phyloP scores from a whole-genome alignment of 2,113 vertebrate species.

The Silurus glanis region DNA sequence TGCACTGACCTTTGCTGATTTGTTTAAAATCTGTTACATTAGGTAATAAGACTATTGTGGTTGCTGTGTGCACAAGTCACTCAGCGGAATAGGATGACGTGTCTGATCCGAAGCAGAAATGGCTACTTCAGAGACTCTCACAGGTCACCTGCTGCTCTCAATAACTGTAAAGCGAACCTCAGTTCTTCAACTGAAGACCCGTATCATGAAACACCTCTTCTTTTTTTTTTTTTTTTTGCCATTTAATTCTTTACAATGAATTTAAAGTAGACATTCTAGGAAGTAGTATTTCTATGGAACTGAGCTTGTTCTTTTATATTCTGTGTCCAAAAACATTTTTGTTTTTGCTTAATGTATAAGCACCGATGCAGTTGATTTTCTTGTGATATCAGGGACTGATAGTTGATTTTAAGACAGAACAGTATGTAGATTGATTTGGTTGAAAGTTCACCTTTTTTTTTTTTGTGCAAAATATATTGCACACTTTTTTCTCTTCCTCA shows the following conservation, averaged over 20 bases:
- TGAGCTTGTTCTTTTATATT: slow-evolving; percentile 47
- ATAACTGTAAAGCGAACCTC: slow-evolving; percentile 48
- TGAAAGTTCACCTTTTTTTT: slow-evolving; percentile 50
- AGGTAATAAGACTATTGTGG: slow-evolving; percentile 2
- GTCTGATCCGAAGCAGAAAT: slow-evolving; percentile 8
- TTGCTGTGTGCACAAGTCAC: neutral
- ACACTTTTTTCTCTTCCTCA: slow-evolving; percentile 47
- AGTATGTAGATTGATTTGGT: slow-evolving; percentile 54
- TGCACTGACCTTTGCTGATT: slow-evolving; percentile 24
- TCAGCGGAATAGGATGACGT: neutral
- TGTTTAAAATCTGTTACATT: slow-evolving; percentile 40
- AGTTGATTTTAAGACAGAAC: slow-evolving; percentile 54
- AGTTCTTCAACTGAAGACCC: slow-evolving; percentile 46
- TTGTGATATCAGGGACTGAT: slow-evolving; percentile 72
- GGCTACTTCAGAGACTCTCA: slow-evolving; percentile 31
- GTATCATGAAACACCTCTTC: slow-evolving; percentile 22
- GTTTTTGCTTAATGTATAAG: slow-evolving; percentile 49
- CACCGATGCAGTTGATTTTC: slow-evolving; percentile 49
- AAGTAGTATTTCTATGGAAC: slow-evolving; percentile 52
- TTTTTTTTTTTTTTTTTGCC: neutral
- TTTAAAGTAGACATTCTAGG: slow-evolving; percentile 62
- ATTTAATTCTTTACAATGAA: slow-evolving; percentile 35
- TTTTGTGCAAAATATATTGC: slow-evolving; percentile 39
- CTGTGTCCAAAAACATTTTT: slow-evolving; percentile 41
- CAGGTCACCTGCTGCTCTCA: slow-evolving; percentile 42